Conservation (phyloP, 2,797 vertebrate species). For the Pipistrellus nathusii region DNA sequence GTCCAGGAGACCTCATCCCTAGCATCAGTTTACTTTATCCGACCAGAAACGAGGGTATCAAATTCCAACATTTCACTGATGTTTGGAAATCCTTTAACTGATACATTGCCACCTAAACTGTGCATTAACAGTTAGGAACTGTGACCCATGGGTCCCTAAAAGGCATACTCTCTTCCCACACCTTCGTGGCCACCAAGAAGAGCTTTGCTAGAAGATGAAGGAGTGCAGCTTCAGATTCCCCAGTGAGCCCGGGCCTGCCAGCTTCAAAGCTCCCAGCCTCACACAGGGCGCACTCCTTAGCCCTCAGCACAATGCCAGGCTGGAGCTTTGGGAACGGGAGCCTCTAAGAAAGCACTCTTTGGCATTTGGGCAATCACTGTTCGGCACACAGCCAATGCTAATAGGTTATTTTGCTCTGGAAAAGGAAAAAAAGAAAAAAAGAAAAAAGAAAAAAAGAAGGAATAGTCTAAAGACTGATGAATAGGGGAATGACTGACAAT, state of each 20-base stretch:
- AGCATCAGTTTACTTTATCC: slow-evolving; percentile 46
- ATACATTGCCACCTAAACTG: not conserved
- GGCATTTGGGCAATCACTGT: slow-evolving; percentile 65
- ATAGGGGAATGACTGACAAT: slow-evolving; percentile 68
- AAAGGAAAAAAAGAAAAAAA: not conserved
- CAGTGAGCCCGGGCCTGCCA: slow-evolving; percentile 42
- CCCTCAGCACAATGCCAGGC: slow-evolving; percentile 60
- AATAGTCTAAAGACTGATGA: slow-evolving; percentile 56
- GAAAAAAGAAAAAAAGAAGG: not conserved
- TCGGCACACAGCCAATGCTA: slow-evolving; percentile 76
- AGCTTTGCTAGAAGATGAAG: slow-evolving; percentile 49
- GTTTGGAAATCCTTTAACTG: slow-evolving; percentile 54
- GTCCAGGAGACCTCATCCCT: slow-evolving; percentile 35
- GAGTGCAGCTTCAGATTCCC: slow-evolving; percentile 40
- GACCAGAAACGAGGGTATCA: slow-evolving; percentile 26
- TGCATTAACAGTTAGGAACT: slow-evolving; percentile 47
- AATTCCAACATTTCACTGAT: slow-evolving; percentile 37
- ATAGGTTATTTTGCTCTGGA: slow-evolving; percentile 77
- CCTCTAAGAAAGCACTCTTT: slow-evolving; percentile 67
- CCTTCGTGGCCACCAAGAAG: slow-evolving; percentile 50
- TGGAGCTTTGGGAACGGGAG: slow-evolving; percentile 65
- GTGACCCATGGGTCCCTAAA: not conserved
- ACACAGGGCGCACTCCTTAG: slow-evolving; percentile 45
- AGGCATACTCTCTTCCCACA: slow-evolving; percentile 38
- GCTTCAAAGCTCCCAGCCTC: slow-evolving; percentile 25